phyloP scores from a whole-genome alignment of 2,888 invertebrate species.

The Acholoe squamosa region DNA sequence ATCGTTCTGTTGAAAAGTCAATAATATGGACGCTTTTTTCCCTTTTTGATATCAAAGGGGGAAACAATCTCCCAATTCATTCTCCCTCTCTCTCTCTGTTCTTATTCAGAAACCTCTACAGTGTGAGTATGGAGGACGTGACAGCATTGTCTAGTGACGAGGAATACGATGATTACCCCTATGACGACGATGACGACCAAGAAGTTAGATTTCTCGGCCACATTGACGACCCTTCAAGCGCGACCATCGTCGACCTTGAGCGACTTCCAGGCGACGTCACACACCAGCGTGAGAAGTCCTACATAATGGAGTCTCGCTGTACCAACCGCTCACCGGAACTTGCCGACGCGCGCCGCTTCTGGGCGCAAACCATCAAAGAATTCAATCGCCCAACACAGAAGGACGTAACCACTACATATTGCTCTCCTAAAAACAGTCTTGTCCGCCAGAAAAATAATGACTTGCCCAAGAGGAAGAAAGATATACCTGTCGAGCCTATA shows the following conservation, averaged over 20 bases:
- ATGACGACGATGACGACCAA: neutral
- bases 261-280: neutral
- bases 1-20: no score
- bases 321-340: conserved; percentile 21
- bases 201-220: neutral
- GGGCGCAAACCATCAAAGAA: conserved; percentile 35
- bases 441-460: neutral
- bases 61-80: no score
- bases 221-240: neutral
- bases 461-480: neutral
- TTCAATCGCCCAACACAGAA: conserved; percentile 24
- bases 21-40: no score
- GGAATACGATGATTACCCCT: neutral
- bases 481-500: neutral
- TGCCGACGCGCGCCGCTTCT: conserved; percentile 2
- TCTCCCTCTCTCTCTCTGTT: neutral
- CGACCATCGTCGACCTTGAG: neutral
- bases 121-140: neutral
- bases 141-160: neutral
- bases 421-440: neutral
- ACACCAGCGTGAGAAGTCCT: neutral
- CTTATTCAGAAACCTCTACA: conserved; percentile 25
- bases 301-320: conserved; percentile 14
- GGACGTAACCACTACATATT: neutral
- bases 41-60: no score